Conservation (phyloP, 1,140 invertebrate genomes). For the Papilio aristodemus region DNA sequence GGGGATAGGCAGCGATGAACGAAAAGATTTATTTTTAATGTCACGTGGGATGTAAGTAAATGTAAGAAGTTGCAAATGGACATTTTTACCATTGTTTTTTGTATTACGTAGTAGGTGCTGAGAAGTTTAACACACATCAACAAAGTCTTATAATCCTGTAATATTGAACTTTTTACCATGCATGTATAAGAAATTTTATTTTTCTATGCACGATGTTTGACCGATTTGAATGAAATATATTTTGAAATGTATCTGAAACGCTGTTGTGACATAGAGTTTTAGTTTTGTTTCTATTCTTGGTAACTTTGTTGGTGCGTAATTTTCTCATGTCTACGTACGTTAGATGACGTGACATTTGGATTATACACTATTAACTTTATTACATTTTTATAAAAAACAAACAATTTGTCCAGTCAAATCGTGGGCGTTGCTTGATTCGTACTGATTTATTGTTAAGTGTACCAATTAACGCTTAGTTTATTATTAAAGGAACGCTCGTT, state of each 20-base stretch:
- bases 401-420: neutral
- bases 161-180: too few relatives aligned
- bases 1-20: slow-evolving; percentile 25
- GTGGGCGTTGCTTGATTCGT: slow-evolving; percentile 2
- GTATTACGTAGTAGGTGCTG: too few relatives aligned
- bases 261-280: too few relatives aligned
- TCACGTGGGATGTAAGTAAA: neutral
- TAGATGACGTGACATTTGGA: neutral
- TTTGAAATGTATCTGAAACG: too few relatives aligned
- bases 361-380: neutral
- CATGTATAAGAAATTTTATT: too few relatives aligned
- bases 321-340: neutral
- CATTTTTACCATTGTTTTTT: too few relatives aligned
- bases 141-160: too few relatives aligned
- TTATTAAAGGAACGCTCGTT: neutral
- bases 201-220: too few relatives aligned
- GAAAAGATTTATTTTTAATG: slow-evolving; percentile 25
- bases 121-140: too few relatives aligned
- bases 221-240: too few relatives aligned
- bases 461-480: neutral
- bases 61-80: too few relatives aligned
- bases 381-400: neutral
- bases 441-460: slow-evolving; percentile 19
- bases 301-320: neutral
- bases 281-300: too few relatives aligned